phyloP scores from a whole-genome alignment of 2,113 vertebrate genomes.

The Aleadryas rufinucha region DNA sequence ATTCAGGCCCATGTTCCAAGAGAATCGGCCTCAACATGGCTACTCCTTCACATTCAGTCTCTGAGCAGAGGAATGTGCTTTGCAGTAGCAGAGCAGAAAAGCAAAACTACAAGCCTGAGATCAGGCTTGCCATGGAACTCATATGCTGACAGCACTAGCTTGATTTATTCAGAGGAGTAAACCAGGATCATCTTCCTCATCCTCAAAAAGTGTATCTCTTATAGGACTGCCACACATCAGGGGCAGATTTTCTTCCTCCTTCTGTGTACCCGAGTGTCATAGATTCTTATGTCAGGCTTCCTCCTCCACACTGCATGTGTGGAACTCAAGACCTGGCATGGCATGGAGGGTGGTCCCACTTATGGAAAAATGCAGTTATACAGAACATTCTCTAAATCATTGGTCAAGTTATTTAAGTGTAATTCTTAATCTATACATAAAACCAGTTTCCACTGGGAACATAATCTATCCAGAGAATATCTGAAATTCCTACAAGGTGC shows the following conservation, averaged over 20 bases:
- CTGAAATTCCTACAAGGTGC: not conserved
- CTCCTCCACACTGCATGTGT: fast-evolving
- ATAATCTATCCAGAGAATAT: not conserved
- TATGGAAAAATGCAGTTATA: not conserved
- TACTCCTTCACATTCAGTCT: not conserved
- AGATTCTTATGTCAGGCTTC: not conserved
- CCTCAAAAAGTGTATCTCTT: not conserved
- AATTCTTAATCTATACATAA: not conserved
- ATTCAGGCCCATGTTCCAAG: not conserved
- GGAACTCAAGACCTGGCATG: not conserved
- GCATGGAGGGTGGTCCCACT: not conserved
- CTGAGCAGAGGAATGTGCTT: not conserved
- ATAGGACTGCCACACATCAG: not conserved
- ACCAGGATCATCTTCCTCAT: not conserved
- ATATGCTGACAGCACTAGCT: not conserved
- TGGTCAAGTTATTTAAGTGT: not conserved
- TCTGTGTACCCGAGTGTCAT: not conserved
- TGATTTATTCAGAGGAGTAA: not conserved
- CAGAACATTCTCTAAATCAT: not conserved
- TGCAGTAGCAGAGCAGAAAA: not conserved
- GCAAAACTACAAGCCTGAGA: not conserved
- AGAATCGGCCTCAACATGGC: not conserved
- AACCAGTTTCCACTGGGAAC: not conserved
- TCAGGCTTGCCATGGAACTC: not conserved
- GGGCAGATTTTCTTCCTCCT: not conserved